Conservation (phyloP, 2,113 vertebrate genomes). For the Brachyhypopomus gauderio region DNA sequence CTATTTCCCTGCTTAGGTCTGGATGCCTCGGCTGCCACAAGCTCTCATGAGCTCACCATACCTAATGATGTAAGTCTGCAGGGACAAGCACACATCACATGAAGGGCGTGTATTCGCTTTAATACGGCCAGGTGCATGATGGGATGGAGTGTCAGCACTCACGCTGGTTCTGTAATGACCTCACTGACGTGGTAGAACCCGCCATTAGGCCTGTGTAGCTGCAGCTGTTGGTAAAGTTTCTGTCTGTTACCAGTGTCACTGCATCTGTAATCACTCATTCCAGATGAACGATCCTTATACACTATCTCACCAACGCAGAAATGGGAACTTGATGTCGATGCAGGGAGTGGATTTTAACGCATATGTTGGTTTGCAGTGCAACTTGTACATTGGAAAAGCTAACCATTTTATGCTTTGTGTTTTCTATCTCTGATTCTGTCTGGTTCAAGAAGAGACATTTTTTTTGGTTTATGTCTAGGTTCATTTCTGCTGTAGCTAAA, state of each 20-base stretch:
- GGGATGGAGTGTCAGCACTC: slow-evolving; percentile 25
- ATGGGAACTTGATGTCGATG: slow-evolving; percentile 1
- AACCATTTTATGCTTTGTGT: not conserved
- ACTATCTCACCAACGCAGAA: not conserved
- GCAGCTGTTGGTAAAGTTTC: slow-evolving; percentile 3
- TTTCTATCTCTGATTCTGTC: too few relatives aligned
- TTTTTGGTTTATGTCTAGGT: too few relatives aligned
- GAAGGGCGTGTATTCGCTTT: slow-evolving; percentile 21
- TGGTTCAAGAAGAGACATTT: too few relatives aligned
- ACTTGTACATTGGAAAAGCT: too few relatives aligned
- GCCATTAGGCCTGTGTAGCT: slow-evolving; percentile 8
- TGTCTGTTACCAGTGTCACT: not conserved
- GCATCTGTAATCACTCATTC: slow-evolving; percentile 17
- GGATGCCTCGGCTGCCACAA: slow-evolving; percentile 84
- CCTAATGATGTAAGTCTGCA: slow-evolving; percentile 89
- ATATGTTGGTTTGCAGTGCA: not conserved
- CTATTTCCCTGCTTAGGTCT: slow-evolving; percentile 81
- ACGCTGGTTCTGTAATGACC: slow-evolving; percentile 33
- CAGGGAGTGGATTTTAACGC: not conserved
- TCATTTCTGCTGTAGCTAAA: not conserved
- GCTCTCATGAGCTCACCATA: slow-evolving; percentile 92
- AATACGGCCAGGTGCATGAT: not conserved
- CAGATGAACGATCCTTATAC: not conserved
- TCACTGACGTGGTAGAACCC: not conserved
- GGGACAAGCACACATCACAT: too few relatives aligned